Conservation (phyloP, 2,888 invertebrate species). For the Eupithecia subumbrata region DNA sequence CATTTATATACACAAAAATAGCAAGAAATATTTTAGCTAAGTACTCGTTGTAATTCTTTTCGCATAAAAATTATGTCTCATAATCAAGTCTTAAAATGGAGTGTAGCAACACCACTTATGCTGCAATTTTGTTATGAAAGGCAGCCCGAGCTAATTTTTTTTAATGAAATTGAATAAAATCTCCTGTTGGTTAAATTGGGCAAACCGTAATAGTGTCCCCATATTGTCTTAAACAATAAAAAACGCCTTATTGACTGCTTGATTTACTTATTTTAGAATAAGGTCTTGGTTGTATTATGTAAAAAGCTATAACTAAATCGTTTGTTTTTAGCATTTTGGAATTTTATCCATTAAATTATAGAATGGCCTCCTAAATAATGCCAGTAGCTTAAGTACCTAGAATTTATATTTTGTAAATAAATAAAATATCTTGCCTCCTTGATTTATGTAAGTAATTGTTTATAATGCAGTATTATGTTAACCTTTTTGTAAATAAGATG, state of each 20-base stretch:
- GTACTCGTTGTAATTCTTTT: background rate
- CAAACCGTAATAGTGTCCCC: slow-evolving; percentile 24
- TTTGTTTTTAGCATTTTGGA: background rate
- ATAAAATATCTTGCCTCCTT: slow-evolving; percentile 40
- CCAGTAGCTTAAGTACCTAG: background rate
- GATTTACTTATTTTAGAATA: slow-evolving; percentile 39
- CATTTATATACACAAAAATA: background rate
- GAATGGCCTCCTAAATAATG: background rate
- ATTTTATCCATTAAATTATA: background rate
- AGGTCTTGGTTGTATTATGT: background rate
- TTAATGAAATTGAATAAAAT: background rate
- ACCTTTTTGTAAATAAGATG: slow-evolving; percentile 36
- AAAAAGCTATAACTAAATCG: background rate
- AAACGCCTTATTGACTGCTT: slow-evolving; percentile 68
- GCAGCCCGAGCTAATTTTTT: background rate
- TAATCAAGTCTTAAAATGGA: background rate
- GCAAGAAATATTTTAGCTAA: background rate
- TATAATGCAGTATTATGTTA: slow-evolving; percentile 38
- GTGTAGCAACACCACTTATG: background rate
- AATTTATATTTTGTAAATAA: slow-evolving; percentile 33
- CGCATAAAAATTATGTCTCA: background rate
- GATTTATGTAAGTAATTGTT: slow-evolving; percentile 22
- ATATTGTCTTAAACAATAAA: slow-evolving; percentile 58
- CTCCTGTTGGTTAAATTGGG: background rate
- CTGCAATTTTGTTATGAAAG: slow-evolving; percentile 30